Evolutionary conservation across 2,888 invertebrate species (phyloP).

Genomic region (Micropterix aruncella): DNA sequence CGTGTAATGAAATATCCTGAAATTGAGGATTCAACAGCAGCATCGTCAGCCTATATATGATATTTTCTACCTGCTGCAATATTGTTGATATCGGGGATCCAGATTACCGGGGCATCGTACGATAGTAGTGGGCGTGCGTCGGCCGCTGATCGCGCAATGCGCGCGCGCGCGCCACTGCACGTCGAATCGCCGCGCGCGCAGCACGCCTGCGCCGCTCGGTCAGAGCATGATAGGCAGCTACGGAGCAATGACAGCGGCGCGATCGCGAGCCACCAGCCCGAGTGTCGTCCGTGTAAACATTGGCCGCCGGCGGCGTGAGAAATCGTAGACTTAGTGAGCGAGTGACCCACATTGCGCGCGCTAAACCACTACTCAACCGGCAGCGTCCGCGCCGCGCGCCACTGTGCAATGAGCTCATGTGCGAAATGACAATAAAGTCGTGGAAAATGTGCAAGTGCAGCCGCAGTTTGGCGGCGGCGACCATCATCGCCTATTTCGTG

Average conservation of each 20-base stretch:
- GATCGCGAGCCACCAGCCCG: not conserved
- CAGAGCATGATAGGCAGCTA: no score
- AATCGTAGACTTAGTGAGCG: not conserved
- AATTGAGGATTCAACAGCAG: no score
- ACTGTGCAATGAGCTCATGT: not conserved
- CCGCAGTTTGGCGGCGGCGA: not conserved
- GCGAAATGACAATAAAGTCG: not conserved
- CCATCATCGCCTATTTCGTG: not conserved
- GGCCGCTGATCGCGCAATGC: not conserved
- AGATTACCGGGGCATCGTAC: no score
- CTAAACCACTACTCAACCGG: no score
- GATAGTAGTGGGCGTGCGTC: not conserved
- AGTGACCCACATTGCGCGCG: not conserved
- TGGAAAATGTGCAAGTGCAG: not conserved
- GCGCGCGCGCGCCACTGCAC: not conserved
- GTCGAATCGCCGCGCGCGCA: not conserved
- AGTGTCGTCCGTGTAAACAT: not conserved
- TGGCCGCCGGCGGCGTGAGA: not conserved
- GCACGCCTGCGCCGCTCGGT: not conserved
- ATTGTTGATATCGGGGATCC: no score
- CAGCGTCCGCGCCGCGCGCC: no score
- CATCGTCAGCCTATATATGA: no score
- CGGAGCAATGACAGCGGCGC: not conserved
- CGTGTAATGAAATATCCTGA: no score
- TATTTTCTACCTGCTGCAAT: no score